phyloP scores from a whole-genome alignment of 1,140 invertebrate genomes.

The Drosophila arawakana region DNA sequence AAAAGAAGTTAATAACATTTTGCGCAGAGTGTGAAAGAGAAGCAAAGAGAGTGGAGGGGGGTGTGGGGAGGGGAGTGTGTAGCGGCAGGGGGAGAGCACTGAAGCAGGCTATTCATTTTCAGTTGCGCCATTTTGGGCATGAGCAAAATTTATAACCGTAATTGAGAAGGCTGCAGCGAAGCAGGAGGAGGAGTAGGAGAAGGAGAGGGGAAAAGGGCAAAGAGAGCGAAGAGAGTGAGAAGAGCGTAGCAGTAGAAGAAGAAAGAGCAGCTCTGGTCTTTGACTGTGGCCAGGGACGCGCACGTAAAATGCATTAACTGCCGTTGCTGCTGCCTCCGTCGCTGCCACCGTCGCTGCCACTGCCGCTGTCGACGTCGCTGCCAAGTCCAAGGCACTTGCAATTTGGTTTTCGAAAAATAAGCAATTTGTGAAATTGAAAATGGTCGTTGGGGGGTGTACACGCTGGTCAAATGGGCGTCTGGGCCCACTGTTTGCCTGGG shows the following conservation, averaged over 20 bases:
- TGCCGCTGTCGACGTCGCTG: background rate
- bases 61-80: background rate
- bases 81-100: background rate
- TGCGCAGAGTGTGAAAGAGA: slow-evolving; percentile 26
- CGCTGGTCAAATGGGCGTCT: slow-evolving; percentile 26
- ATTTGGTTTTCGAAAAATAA: slow-evolving; percentile 82
- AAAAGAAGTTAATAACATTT: slow-evolving; percentile 81
- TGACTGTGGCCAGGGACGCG: slow-evolving; percentile 39
- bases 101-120: slow-evolving; percentile 31
- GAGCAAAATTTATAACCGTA: slow-evolving; percentile 73
- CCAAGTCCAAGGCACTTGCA: slow-evolving; percentile 77
- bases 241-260: too few species aligned
- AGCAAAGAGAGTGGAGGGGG: background rate
- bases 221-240: background rate
- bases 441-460: slow-evolving; percentile 47
- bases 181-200: background rate
- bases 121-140: slow-evolving; percentile 34
- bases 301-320: slow-evolving; percentile 83
- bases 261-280: background rate
- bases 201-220: background rate
- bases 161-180: slow-evolving; percentile 60
- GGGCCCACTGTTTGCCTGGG: slow-evolving; percentile 18
- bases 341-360: background rate
- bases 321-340: slow-evolving; percentile 32
- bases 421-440: slow-evolving; percentile 83